Conservation (phyloP, 2,113 vertebrate genomes). For the Thamnaconus septentrionalis region DNA sequence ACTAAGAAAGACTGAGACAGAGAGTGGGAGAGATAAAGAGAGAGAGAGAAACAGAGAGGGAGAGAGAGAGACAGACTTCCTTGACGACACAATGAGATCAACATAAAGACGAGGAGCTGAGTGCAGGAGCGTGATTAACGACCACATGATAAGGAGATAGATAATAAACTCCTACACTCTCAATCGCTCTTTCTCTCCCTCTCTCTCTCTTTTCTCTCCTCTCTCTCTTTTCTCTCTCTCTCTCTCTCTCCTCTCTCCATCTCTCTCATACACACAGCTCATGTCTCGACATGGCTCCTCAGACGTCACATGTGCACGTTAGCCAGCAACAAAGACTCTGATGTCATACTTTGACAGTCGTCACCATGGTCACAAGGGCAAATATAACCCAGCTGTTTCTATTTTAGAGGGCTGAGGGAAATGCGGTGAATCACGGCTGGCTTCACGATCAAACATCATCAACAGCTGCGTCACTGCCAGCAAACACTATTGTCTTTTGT, state of each 20-base stretch:
- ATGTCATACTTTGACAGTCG: conserved; percentile 48
- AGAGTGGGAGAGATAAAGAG: no score
- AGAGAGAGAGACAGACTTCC: neutral
- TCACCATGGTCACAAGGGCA: conserved; percentile 53
- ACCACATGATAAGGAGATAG: no score
- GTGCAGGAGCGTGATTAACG: no score
- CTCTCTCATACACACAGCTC: neutral
- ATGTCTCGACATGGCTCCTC: no score
- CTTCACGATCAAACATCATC: conserved; percentile 8
- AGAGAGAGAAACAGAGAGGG: no score
- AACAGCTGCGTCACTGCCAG: neutral
- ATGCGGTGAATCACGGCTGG: conserved; percentile 29
- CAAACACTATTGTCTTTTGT: neutral
- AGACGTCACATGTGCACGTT: conserved; percentile 19
- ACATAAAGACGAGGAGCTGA: no score
- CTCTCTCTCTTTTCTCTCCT: neutral
- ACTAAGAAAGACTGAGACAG: no score
- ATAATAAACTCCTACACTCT: conserved; percentile 5
- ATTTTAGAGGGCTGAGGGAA: conserved; percentile 30
- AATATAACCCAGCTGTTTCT: conserved; percentile 44
- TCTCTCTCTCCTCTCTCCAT: neutral
- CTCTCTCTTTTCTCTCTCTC: neutral
- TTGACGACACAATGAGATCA: neutral
- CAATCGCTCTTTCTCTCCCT: neutral
- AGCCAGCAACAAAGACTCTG: conserved; percentile 31